A percentile compares a stretch with the other conserved stretches of the same genome.
phyloP scores from a whole-genome alignment of 2,113 vertebrate species.

The Callipepla squamata region DNA sequence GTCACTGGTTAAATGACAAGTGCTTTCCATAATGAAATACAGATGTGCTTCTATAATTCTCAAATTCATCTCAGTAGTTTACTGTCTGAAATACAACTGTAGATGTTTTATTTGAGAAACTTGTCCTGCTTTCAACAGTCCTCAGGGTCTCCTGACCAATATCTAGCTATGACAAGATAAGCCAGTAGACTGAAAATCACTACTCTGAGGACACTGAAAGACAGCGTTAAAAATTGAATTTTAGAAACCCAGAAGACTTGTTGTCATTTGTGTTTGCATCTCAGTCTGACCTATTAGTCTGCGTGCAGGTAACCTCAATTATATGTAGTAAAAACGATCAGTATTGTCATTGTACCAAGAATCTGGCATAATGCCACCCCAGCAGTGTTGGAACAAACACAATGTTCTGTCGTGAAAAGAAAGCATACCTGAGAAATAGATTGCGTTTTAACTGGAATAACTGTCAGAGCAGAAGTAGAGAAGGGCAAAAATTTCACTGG shows the following conservation, averaged over 20 bases:
- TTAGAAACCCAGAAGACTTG: not conserved
- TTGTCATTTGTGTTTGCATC: not conserved
- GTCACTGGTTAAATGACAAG: conserved; percentile 20
- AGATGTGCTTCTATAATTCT: conserved; percentile 9
- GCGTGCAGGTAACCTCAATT: not conserved
- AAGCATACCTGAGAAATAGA: not conserved
- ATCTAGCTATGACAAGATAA: not conserved
- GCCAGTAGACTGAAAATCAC: not conserved
- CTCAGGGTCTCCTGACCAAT: conserved; percentile 21
- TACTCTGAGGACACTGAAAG: not conserved
- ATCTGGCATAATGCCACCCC: not conserved
- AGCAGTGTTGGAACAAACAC: not conserved
- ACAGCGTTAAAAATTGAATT: not conserved
- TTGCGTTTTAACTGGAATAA: not conserved
- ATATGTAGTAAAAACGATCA: not conserved
- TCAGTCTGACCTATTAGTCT: not conserved
- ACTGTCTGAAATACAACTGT: conserved; percentile 2
- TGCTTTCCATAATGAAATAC: conserved; percentile 37
- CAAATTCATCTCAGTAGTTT: not conserved
- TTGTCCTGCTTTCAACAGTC: conserved; percentile 11
- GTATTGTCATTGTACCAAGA: not conserved
- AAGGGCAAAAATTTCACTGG: not conserved
- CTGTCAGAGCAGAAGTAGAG: not conserved
- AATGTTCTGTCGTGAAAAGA: not conserved
- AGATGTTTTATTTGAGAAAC: conserved; percentile 28